Evolutionary conservation across 2,888 invertebrate species (phyloP).

Genomic region (Aphidoletes aphidimyza): DNA sequence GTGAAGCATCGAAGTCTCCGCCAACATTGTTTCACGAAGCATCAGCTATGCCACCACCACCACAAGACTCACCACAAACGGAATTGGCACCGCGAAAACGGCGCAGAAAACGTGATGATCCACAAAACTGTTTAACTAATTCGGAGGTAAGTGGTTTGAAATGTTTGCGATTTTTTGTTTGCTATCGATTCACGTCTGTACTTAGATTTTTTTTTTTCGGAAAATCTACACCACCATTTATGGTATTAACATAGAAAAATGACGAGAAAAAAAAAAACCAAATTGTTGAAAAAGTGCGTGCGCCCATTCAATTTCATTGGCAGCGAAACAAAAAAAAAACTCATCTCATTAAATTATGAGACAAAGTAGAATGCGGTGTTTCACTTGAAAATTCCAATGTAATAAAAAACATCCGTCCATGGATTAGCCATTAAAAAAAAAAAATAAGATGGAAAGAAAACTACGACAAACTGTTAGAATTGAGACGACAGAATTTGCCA

Average conservation of each 20-base stretch:
- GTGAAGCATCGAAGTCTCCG: conserved; percentile 5
- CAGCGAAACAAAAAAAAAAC: too few species aligned
- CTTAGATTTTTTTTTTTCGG: background rate
- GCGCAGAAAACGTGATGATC: conserved; percentile 73
- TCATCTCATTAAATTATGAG: too few species aligned
- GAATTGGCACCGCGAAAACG: conserved; percentile 72
- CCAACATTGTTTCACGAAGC: conserved; percentile 9
- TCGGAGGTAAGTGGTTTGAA: conserved; percentile 59
- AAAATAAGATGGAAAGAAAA: background rate
- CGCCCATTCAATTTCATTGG: too few species aligned
- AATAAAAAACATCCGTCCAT: background rate
- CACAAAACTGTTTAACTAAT: conserved; percentile 70
- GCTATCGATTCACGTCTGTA: background rate
- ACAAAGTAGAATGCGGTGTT: too few species aligned
- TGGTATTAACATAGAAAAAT: too few species aligned
- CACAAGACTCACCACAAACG: conserved; percentile 67
- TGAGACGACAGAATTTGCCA: background rate
- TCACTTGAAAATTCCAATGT: background rate
- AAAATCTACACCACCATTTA: too few species aligned
- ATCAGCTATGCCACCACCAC: conserved; percentile 68
- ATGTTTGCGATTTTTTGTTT: background rate
- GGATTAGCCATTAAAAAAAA: background rate
- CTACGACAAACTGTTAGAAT: background rate
- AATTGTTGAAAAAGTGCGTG: too few species aligned
- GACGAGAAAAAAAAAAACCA: too few species aligned